Conservation (phyloP, 2,113 vertebrate species). For the Nerophis ophidion region DNA sequence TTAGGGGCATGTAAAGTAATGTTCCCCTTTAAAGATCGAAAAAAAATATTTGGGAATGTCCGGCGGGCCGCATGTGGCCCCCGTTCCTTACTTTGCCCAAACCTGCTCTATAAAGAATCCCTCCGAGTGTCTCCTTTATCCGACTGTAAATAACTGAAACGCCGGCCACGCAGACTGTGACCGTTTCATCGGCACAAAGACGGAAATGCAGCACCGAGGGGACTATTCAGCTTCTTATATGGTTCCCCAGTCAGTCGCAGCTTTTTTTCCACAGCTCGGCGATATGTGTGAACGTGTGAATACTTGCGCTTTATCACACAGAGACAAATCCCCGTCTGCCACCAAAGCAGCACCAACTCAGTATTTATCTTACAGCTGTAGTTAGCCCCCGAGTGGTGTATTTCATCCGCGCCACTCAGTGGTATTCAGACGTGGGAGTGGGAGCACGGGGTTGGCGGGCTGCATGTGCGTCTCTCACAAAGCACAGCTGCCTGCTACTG, state of each 20-base stretch:
- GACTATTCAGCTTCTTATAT: neutral
- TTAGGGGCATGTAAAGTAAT: too few species aligned
- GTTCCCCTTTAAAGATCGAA: too few species aligned
- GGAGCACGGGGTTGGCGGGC: conserved; percentile 46
- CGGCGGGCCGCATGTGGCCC: too few species aligned
- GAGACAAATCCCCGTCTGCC: conserved; percentile 36
- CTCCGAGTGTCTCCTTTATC: neutral
- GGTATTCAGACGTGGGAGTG: conserved; percentile 54
- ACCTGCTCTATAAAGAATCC: neutral
- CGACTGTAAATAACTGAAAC: conserved; percentile 7
- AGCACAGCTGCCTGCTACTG: conserved; percentile 41
- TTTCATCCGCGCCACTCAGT: conserved; percentile 55
- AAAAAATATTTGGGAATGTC: too few species aligned
- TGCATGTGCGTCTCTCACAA: conserved; percentile 45
- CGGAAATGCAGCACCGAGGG: conserved; percentile 9
- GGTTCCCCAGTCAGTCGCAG: conserved; percentile 6
- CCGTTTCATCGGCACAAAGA: conserved; percentile 8
- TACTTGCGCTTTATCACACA: conserved; percentile 22
- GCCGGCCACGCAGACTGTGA: neutral
- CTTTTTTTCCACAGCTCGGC: neutral
- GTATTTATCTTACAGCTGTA: conserved; percentile 58
- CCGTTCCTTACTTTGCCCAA: too few species aligned
- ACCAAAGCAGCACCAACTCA: conserved; percentile 33
- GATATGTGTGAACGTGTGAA: neutral
- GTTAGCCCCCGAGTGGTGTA: conserved; percentile 54